Evolutionary conservation across 2,888 invertebrate genomes (phyloP), one percentile per base, ranked within the genome.

Genomic region (Allolobophora icterica): DNA sequence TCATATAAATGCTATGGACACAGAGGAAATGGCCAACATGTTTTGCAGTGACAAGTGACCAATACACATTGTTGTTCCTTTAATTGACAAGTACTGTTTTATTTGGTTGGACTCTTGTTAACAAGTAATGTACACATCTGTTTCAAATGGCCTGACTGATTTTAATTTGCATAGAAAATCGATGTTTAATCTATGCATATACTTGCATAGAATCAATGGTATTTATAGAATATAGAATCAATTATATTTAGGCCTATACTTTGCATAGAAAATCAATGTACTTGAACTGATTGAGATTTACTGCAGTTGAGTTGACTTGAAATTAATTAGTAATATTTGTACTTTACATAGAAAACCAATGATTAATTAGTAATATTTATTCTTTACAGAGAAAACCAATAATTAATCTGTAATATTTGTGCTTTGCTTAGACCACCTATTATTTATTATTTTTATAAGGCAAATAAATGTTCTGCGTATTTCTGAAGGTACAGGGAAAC

Each of bases 401-500:
- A 6, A 71, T n/a, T 71, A 8, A 71, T 71, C 71, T 17, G n/a
- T 71, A 11, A n/a, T n/a, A 71, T 71, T 30, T 71, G n/a, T 71
- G 17, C 52, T 52, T 52, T 15, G 1, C 21, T 21, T 19, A 52
- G 52, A 52, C 17, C 17, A 21, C 52, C n/a, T n/a, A n/a, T n/a
- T n/a, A n/a, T n/a, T n/a, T n/a, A 24, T 1, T 24, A 21, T 3
- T 24, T 52, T 52, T 52, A 52, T 52, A n/a, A n/a, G 71, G 11
- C 1, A n/a, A 71, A 71, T 71, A 71, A 30, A 71, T 30, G 8
- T n/a, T 71, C n/a, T 71, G n/a, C 71, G n/a, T 42, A 40, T 89
- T 33, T 89, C 6, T 89, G 89, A 94, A 97, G 99, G 99, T 90
- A 98, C 99, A 0, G 99, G 99, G 92, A 99, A 99, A 96, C 96